These are phyloP conservation scores for Leuciscus idus DNA, from an alignment of 2,113 vertebrate genomes.

Conservation along the genomic window DNA sequence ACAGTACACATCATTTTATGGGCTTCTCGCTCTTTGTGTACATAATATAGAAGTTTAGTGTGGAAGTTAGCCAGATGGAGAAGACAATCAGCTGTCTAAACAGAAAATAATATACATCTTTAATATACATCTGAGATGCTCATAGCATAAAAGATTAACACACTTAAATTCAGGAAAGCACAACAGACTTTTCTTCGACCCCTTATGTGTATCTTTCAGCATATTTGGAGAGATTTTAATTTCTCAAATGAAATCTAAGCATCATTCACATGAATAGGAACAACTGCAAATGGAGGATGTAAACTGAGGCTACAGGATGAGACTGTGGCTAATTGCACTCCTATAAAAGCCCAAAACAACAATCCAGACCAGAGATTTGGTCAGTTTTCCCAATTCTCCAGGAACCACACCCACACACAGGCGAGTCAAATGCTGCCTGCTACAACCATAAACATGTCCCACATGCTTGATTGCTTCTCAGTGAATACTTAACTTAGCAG, in stretches of 20 bases:
- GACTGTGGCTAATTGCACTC: slow-evolving; percentile 52
- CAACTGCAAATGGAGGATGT: slow-evolving; percentile 52
- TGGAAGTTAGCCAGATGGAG: background rate
- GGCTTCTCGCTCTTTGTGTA: slow-evolving; percentile 14
- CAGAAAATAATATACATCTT: background rate
- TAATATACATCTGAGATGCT: background rate
- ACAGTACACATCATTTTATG: background rate
- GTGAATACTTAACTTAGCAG: slow-evolving; percentile 51
- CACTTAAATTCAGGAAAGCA: background rate
- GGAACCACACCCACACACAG: slow-evolving; percentile 54
- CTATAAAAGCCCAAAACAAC: slow-evolving; percentile 60
- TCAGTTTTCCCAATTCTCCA: slow-evolving; percentile 39
- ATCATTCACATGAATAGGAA: background rate
- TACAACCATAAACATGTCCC: slow-evolving; percentile 57
- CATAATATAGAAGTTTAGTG: slow-evolving; percentile 20
- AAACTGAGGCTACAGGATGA: slow-evolving; percentile 51
- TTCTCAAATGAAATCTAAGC: slow-evolving; percentile 2
- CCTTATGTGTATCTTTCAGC: background rate
- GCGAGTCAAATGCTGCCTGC: slow-evolving; percentile 52
- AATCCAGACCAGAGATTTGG: slow-evolving; percentile 51
- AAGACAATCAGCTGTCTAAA: slow-evolving; percentile 10
- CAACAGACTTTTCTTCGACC: background rate
- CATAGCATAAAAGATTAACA: background rate
- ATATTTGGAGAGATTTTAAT: background rate
- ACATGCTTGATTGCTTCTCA: slow-evolving; percentile 59